These are phyloP conservation scores for Sarcophaga rosellei DNA, from an alignment of 2,888 invertebrate species.

Conservation along the genomic window DNA sequence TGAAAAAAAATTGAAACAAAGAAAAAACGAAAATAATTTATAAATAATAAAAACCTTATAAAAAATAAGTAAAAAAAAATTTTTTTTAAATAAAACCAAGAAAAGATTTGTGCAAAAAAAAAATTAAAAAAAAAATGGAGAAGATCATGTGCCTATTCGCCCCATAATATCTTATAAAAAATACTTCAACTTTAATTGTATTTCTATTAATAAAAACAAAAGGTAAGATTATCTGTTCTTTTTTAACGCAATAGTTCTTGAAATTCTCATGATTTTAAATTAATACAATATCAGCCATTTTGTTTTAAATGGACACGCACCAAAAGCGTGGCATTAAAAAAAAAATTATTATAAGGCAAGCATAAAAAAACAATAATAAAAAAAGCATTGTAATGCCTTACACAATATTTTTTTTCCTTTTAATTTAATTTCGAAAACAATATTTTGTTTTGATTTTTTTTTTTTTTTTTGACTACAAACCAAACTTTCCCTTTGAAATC, in stretches of 20 bases:
- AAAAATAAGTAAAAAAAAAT: too few species aligned
- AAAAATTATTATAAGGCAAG: too few species aligned
- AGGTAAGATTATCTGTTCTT: slow-evolving; percentile 1
- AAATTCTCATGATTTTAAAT: background rate
- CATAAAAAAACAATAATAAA: too few species aligned
- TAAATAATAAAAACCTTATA: too few species aligned
- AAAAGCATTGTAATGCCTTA: background rate
- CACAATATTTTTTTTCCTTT: background rate
- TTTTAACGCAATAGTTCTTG: background rate
- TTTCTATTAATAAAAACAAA: background rate
- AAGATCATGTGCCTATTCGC: too few species aligned
- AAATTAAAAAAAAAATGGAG: too few species aligned
- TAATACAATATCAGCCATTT: slow-evolving; percentile 2
- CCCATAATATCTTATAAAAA: too few species aligned
- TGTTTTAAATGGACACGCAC: slow-evolving; percentile 34
- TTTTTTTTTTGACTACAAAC: slow-evolving; percentile 5
- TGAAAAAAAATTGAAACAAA: too few species aligned
- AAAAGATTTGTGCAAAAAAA: too few species aligned
- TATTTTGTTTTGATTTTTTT: background rate
- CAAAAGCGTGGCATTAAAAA: slow-evolving; percentile 38
- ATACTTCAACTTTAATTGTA: background rate
- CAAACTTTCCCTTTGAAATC: slow-evolving; percentile 33
- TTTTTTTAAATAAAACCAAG: too few species aligned
- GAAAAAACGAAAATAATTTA: too few species aligned
- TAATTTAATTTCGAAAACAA: background rate